Conservation (phyloP, 2,888 invertebrate genomes). For the Cyrtodaria siliqua region DNA sequence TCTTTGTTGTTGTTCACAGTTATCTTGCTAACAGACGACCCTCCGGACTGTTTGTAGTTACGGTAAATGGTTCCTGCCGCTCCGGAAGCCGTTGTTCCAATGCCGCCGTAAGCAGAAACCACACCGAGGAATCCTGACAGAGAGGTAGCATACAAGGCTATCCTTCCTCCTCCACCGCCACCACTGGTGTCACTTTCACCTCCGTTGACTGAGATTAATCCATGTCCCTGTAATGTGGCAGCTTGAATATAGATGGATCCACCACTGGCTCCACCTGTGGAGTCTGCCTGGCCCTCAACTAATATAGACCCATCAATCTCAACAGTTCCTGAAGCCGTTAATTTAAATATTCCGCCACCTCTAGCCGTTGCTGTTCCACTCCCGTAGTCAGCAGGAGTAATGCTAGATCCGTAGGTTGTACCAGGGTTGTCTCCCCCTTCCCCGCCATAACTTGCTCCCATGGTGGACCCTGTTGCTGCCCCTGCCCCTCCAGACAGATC, state of each 20-base stretch:
- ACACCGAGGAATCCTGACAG: slow-evolving; percentile 53
- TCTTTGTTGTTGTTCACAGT: slow-evolving; percentile 60
- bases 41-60: slow-evolving; percentile 60
- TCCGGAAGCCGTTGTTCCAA: slow-evolving; percentile 49
- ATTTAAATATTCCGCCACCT: slow-evolving; percentile 71
- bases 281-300: slow-evolving; percentile 61
- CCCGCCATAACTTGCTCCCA: slow-evolving; percentile 75
- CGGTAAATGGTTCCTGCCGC: slow-evolving; percentile 74
- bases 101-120: slow-evolving; percentile 65
- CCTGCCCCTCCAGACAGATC: slow-evolving; percentile 46
- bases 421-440: slow-evolving; percentile 63
- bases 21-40: slow-evolving; percentile 39
- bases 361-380: slow-evolving; percentile 59
- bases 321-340: slow-evolving; percentile 43
- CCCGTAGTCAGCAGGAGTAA: slow-evolving; percentile 57
- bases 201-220: slow-evolving; percentile 63
- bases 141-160: slow-evolving; percentile 52
- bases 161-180: slow-evolving; percentile 72
- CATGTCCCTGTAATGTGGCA: slow-evolving; percentile 69
- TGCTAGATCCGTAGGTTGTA: slow-evolving; percentile 65
- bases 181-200: slow-evolving; percentile 68
- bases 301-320: slow-evolving; percentile 64
- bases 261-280: slow-evolving; percentile 18
- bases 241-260: slow-evolving; percentile 59
- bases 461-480: slow-evolving; percentile 12